Evolutionary conservation across 2,113 vertebrate genomes (phyloP).

Genomic region (Furnarius figulus): DNA sequence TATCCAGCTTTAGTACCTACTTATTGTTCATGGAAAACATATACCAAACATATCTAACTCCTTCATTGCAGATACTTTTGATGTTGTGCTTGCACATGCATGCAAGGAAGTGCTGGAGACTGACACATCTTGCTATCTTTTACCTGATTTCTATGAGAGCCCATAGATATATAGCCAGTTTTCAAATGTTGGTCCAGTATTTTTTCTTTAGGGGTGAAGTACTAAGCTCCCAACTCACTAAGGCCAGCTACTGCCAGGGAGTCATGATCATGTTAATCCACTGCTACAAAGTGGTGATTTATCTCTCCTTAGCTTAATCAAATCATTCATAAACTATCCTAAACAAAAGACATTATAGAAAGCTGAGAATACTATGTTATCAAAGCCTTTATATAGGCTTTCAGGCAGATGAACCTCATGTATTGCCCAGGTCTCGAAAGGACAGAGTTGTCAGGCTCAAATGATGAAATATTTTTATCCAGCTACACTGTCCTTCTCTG

Average conservation of each 20-base stretch:
- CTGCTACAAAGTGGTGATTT: background rate
- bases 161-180: background rate
- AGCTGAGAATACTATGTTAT: background rate
- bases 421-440: background rate
- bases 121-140: background rate
- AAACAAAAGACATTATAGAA: background rate
- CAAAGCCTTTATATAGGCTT: background rate
- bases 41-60: background rate
- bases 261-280: background rate
- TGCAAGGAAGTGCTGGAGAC: background rate
- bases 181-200: background rate
- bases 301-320: background rate
- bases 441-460: background rate
- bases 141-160: background rate
- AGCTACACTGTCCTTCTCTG: background rate
- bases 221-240: background rate
- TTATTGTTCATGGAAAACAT: background rate
- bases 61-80: background rate
- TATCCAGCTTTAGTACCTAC: background rate
- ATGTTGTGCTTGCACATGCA: background rate
- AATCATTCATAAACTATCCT: background rate
- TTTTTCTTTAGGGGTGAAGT: background rate
- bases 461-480: background rate
- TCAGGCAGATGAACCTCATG: background rate
- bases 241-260: background rate